phyloP scores from a whole-genome alignment of 2,113 vertebrate species.

The Alligator sinensis region DNA sequence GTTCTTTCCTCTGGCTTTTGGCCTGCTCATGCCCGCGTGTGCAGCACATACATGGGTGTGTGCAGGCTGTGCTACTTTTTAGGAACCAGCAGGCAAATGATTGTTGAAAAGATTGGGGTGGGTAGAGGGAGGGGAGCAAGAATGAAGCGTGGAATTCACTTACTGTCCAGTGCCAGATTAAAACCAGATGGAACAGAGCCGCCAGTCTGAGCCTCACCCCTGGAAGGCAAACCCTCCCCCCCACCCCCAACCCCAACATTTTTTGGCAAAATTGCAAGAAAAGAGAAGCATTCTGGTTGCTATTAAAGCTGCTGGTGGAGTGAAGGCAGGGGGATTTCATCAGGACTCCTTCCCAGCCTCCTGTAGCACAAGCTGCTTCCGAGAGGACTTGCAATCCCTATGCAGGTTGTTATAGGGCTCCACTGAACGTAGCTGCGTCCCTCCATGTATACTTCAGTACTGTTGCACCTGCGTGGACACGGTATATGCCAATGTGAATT shows the following conservation, averaged over 20 bases:
- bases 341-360: background rate
- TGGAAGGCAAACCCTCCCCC: background rate
- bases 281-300: background rate
- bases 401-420: background rate
- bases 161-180: background rate
- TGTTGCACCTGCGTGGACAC: background rate
- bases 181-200: background rate
- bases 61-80: background rate
- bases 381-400: background rate
- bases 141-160: background rate
- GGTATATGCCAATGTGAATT: rapidly evolving
- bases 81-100: background rate
- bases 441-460: background rate
- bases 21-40: background rate
- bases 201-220: background rate
- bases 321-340: background rate
- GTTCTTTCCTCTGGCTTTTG: background rate
- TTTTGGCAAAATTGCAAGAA: background rate
- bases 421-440: background rate
- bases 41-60: background rate
- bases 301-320: background rate
- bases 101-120: background rate
- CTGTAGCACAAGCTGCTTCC: background rate
- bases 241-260: background rate
- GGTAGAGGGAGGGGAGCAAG: background rate